Conservation (phyloP, 2,888 invertebrate genomes). For the Spicauda simplicius region DNA sequence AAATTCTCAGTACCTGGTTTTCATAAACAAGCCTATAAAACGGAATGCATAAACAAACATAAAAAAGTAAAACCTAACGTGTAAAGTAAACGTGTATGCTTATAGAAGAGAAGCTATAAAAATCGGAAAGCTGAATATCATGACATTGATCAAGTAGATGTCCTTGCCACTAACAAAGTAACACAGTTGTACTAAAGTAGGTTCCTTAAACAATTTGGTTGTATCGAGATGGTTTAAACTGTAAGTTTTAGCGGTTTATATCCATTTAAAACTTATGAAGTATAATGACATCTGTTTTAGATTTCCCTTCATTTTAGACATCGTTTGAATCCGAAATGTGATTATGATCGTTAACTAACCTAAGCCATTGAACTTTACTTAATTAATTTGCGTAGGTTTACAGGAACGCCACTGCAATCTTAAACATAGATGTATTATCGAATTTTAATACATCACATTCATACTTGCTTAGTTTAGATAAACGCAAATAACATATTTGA, state of each 20-base stretch:
- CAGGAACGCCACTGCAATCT: no score
- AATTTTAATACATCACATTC: no score
- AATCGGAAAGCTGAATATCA: constrained; percentile 45
- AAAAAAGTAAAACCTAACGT: constrained; percentile 1
- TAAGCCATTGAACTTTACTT: no score
- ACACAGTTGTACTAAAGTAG: constrained; percentile 39
- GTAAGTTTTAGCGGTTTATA: neutral
- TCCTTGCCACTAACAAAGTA: no score
- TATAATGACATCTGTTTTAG: no score
- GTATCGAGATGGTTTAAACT: constrained; percentile 24
- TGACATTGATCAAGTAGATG: constrained; percentile 64
- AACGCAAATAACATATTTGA: no score
- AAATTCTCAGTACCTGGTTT: neutral
- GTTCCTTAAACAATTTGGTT: constrained; percentile 47
- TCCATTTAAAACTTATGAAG: neutral
- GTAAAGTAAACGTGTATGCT: neutral
- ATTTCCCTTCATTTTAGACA: no score
- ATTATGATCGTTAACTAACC: no score
- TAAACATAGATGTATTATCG: no score
- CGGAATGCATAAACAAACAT: constrained; percentile 3
- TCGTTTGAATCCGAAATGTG: no score
- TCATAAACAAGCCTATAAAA: constrained; percentile 6
- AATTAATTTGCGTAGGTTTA: no score
- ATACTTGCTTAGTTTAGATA: no score
- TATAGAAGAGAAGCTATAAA: constrained; percentile 41